A percentile compares a stretch with the other conserved stretches of the same genome.
These are phyloP conservation scores for Pachymerium ferrugineum DNA, from an alignment of 2,888 invertebrate genomes.

Conservation along the genomic window DNA sequence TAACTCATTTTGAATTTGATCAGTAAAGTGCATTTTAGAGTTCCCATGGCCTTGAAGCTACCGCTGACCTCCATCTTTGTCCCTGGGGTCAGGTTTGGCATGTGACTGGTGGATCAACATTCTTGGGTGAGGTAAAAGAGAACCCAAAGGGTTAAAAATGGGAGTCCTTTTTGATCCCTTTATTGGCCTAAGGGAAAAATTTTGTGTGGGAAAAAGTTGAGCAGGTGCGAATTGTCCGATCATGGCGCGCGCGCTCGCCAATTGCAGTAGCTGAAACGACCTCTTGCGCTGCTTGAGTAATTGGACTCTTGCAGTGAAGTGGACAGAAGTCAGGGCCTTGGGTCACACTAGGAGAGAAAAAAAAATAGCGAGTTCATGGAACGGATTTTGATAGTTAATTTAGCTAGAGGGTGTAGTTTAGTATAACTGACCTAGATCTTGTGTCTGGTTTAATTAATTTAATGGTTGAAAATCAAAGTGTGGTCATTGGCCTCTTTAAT, in stretches of 20 bases:
- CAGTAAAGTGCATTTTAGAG: neutral
- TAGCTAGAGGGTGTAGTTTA: neutral
- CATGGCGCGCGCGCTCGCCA: neutral
- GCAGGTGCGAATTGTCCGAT: conserved; percentile 22
- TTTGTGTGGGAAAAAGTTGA: conserved; percentile 24
- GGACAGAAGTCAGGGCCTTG: neutral
- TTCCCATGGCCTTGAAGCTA: conserved; percentile 24
- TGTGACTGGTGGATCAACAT: conserved; percentile 25
- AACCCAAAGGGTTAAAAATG: conserved; percentile 22
- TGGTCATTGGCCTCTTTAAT: conserved; percentile 1
- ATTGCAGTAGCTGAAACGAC: conserved; percentile 16
- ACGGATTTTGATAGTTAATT: conserved; percentile 5
- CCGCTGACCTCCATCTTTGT: conserved; percentile 27
- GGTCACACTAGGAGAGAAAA: neutral
- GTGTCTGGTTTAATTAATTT: neutral
- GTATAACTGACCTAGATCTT: conserved; percentile 10
- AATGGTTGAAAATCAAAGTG: conserved; percentile 12
- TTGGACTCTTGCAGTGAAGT: conserved; percentile 19
- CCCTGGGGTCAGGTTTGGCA: conserved; percentile 24
- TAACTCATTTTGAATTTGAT: too few relatives aligned
- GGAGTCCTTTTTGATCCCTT: neutral
- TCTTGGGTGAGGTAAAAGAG: neutral
- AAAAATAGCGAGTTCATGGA: neutral
- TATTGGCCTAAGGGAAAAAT: neutral
- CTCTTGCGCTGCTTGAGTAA: conserved; percentile 16